Base-by-base conservation (phyloP, 2,797 vertebrate genomes). In the Chanos chanos region DNA sequence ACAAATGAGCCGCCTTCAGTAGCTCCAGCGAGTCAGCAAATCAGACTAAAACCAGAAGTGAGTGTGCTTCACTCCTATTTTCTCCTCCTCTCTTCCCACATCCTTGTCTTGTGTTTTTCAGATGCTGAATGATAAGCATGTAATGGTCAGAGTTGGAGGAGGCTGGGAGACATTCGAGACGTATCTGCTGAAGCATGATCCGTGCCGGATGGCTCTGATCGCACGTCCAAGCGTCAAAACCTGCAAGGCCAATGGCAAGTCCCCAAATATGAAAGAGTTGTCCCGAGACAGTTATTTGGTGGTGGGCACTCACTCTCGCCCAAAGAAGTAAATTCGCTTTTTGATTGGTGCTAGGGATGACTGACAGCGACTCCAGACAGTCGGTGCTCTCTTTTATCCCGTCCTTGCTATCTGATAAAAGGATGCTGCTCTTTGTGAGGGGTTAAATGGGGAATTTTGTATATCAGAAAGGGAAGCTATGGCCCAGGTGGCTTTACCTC, bases 121-220 rank as follows among this genome's bases (percentile, higher is more conserved):
- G 74, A 96, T 98, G 96, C 90, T 98, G 76, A 96, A 97, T 76
- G 94, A 98, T 79, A 94, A 92, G 6, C 93, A 98, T 0, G 94
- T 94, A 70, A 99, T 99, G 96, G 96, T 98, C 2, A 96, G 96
- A 7, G 92, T 99, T 0, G 96, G 96, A 15, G 96, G 96, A 51
- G 96, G 96, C 59, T 99, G 96, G 96, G 96, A 99, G 84, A 94
- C 94, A 1, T 97, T 99, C 45, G 81, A 86, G 4, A 89, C 92
- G 15, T 99, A 99, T 74, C 80, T 99, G 70, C 88, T 94, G 83
- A 99, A 99, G 79, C 95, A 96, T 0, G 95, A 99, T 81, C 95
- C 95, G 0, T 99, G 96, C 89, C 85, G 93, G 70, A 91, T 91
- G 80, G 67, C 92, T 49, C 85, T 82, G 58, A 87, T 82, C 30